Conservation (phyloP, 2,113 vertebrate species). For the Etia nguti region DNA sequence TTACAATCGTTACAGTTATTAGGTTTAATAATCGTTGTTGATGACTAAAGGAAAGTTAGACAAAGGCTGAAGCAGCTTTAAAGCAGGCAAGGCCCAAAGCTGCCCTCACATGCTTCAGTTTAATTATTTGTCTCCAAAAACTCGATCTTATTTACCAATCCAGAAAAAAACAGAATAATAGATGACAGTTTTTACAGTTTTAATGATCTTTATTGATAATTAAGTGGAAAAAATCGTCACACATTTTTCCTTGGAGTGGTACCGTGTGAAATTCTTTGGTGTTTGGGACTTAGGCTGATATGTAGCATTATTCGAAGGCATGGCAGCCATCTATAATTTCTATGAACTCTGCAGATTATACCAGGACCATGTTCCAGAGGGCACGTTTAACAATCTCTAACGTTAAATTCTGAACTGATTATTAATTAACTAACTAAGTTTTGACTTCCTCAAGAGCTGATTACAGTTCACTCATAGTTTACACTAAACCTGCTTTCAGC, state of each 20-base stretch:
- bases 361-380: background rate
- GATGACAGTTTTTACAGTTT: background rate
- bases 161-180: background rate
- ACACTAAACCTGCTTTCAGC: too few species aligned
- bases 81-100: background rate
- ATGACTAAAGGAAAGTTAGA: background rate
- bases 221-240: background rate
- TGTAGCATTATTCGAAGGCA: background rate
- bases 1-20: background rate
- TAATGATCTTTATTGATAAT: background rate
- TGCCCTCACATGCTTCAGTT: background rate
- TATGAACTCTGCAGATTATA: background rate
- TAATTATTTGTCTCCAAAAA: background rate
- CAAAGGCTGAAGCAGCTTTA: background rate
- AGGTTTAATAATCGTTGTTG: background rate
- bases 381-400: background rate
- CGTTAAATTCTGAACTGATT: background rate
- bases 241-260: background rate
- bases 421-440: background rate
- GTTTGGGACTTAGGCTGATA: background rate
- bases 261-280: background rate
- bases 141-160: background rate
- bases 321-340: background rate
- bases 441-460: background rate
- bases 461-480: too few species aligned